Conservation (phyloP, 2,797 vertebrate species). For the Gila robusta region DNA sequence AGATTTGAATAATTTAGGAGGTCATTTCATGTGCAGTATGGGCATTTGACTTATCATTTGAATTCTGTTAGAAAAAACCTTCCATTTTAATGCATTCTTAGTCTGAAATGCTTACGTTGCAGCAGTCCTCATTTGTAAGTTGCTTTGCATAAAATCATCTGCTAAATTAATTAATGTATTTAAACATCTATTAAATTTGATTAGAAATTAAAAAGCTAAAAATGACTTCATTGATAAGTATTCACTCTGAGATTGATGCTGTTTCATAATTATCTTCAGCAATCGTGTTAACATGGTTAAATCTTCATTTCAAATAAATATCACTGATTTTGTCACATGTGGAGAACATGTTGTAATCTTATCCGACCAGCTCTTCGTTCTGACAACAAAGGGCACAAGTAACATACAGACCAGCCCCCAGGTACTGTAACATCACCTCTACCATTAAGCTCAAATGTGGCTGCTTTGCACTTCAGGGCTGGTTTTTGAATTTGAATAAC, state of each 20-base stretch:
- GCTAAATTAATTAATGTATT: neutral
- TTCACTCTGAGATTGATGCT: neutral
- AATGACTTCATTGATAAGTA: neutral
- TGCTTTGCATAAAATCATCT: neutral
- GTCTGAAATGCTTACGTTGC: neutral
- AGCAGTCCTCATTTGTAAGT: neutral
- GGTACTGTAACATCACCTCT: neutral
- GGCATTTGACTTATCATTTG: neutral
- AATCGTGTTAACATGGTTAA: neutral
- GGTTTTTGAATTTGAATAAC: neutral
- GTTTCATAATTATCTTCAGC: neutral
- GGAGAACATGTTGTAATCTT: neutral
- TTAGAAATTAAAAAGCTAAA: neutral
- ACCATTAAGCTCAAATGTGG: neutral
- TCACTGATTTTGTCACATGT: neutral
- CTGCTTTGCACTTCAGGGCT: neutral
- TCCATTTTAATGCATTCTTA: neutral
- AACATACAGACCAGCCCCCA: neutral
- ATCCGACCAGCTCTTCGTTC: neutral
- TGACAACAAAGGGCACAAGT: neutral
- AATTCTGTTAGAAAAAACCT: neutral
- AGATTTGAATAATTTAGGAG: neutral
- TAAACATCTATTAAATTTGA: neutral
- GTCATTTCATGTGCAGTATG: neutral
- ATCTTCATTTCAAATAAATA: conserved; percentile 1